Evolutionary conservation across 2,113 vertebrate species (phyloP).

Genomic region (Ciconia boyciana): DNA sequence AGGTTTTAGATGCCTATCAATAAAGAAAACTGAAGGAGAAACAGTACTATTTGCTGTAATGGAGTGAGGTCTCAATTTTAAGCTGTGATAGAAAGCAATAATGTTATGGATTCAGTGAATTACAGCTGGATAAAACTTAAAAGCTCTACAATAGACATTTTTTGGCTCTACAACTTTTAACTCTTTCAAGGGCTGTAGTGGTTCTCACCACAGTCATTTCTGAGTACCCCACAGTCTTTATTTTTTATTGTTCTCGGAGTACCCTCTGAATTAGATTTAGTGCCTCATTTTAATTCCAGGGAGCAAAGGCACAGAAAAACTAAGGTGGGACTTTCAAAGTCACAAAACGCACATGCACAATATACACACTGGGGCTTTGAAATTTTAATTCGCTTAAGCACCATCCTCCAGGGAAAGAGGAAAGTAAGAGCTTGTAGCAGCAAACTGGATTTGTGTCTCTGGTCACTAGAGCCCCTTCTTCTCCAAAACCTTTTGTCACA

Average conservation of each 20-base stretch:
- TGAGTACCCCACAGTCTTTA: background rate
- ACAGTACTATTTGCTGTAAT: background rate
- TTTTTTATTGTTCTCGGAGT: background rate
- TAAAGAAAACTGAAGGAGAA: conserved; percentile 14
- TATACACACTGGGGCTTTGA: background rate
- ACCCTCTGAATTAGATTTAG: background rate
- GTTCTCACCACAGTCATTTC: background rate
- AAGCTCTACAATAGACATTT: background rate
- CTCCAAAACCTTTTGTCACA: background rate
- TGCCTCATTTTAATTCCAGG: background rate
- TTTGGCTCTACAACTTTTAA: background rate
- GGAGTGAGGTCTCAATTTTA: background rate
- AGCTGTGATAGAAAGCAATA: conserved; percentile 21
- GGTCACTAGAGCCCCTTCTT: background rate
- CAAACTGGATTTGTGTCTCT: background rate
- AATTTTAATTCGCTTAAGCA: background rate
- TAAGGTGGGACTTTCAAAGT: background rate
- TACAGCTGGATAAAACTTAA: conserved; percentile 30
- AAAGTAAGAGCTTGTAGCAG: background rate
- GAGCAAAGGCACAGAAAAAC: background rate
- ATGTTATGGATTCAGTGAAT: conserved; percentile 36
- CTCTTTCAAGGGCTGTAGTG: background rate
- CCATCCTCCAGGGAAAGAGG: background rate
- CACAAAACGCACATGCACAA: background rate
- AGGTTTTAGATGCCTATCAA: background rate